Evolutionary conservation across 1,140 invertebrate genomes (phyloP).

Genomic region (Drosophila pachea): DNA sequence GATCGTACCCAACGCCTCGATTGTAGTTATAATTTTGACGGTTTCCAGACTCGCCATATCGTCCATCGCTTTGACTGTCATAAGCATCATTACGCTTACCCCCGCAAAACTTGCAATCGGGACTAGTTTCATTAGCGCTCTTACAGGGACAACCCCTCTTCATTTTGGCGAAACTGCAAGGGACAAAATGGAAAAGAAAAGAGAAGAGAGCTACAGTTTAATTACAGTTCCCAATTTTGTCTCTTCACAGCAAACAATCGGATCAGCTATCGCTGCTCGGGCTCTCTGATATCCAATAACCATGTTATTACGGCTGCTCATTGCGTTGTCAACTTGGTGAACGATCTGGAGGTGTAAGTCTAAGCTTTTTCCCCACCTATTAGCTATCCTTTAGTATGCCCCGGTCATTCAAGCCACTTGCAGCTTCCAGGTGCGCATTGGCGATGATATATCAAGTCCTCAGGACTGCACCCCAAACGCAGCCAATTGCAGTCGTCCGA

Average conservation of each 20-base stretch:
- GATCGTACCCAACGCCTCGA: too few species aligned
- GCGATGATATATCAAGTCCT: conserved; percentile 80
- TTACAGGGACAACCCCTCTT: conserved; percentile 24
- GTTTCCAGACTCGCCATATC: background rate
- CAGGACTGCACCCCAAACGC: conserved; percentile 80
- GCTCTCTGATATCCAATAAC: conserved; percentile 82
- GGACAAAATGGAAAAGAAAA: too few species aligned
- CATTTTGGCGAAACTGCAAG: conserved; percentile 19
- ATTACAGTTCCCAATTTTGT: background rate
- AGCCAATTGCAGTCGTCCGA: conserved; percentile 81
- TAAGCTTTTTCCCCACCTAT: background rate
- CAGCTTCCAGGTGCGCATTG: conserved; percentile 81
- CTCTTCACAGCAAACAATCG: conserved; percentile 78
- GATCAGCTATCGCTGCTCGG: conserved; percentile 82
- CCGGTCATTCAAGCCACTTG: conserved; percentile 14
- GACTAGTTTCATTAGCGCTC: background rate
- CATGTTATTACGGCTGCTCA: conserved; percentile 86
- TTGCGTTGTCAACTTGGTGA: conserved; percentile 81
- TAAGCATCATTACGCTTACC: background rate
- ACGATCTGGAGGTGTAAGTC: conserved; percentile 80
- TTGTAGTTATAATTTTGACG: conserved; percentile 3
- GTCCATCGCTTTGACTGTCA: background rate
- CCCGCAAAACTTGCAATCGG: conserved; percentile 6
- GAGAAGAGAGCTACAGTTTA: background rate
- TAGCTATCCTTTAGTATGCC: background rate